Base-by-base conservation (phyloP, 2,888 invertebrate species). In the Microchrysa polita region DNA sequence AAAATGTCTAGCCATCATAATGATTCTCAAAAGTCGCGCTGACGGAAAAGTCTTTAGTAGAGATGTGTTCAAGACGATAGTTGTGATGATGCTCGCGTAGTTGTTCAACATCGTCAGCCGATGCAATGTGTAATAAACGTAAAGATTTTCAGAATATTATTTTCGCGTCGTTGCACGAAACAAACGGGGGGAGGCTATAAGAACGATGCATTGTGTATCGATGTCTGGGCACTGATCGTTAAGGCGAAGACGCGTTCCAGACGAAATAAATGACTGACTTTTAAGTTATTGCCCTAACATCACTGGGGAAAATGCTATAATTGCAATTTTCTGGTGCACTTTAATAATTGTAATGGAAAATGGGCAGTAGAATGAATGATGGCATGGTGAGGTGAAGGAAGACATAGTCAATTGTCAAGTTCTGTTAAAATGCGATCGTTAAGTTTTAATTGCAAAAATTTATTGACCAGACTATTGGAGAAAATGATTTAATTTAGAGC, bases 1-100 rank as follows among this genome's bases (percentile, higher is more conserved):
- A 74, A 61, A 44, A 59, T 27, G 73, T 69, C 67, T 73, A 53
- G 74, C 61, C 42, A 18, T 63, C 61, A 63, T 63, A 7, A 40
- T 40, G n/a, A n/a, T n/a, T n/a, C 16, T 63, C 48, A 48, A 12
- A n/a, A 48, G 16, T n/a, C 48, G 4, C n/a, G n/a, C n/a, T n/a
- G 48, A 48, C 48, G 12, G 4, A 48, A 48, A n/a, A 48, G 5
- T 48, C 48, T 12, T 48, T 48, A n/a, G 12, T 4, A 7, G 4
- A 5, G 27, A 7, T 34, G n/a, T 7, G 27, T 34, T 5, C 27
- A 34, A 34, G 27, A 34, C 27, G n/a, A n/a, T n/a, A n/a, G n/a
- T n/a, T 34, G 27, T 34, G 7, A 34, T 34, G 27, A 34, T 42
- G 42, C 7, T 9, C 42, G 42, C 7, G 42, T 9, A 12, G 42